phyloP scores from a whole-genome alignment of 2,888 invertebrate genomes.

The Macaria notata region DNA sequence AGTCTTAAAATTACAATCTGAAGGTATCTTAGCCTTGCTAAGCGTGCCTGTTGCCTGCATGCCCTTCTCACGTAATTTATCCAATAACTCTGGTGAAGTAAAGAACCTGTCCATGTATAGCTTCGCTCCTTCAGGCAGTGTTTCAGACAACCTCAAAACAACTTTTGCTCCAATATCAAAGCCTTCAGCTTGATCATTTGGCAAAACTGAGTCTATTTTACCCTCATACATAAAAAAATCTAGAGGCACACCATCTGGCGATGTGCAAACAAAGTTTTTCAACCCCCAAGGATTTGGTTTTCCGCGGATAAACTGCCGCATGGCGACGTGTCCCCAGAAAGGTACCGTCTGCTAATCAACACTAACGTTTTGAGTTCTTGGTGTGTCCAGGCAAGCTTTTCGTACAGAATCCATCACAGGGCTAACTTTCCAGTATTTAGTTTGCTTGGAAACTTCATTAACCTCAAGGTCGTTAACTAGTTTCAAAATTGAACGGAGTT shows the following conservation, averaged over 20 bases:
- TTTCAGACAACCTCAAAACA: neutral
- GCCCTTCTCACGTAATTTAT: neutral
- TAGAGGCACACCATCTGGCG: neutral
- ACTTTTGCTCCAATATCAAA: neutral
- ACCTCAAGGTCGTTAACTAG: neutral
- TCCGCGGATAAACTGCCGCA: neutral
- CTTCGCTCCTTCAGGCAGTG: neutral
- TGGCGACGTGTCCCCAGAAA: neutral
- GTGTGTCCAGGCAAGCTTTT: neutral
- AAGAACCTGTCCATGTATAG: neutral
- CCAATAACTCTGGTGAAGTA: neutral
- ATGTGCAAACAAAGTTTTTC: neutral
- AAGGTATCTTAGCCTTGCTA: neutral
- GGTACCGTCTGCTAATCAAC: neutral
- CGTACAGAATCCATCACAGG: neutral
- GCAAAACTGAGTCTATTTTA: neutral
- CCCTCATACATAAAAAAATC: conserved; percentile 1
- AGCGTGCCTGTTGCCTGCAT: neutral
- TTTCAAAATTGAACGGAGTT: neutral
- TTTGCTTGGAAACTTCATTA: neutral
- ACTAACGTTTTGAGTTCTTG: neutral
- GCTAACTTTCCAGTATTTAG: neutral
- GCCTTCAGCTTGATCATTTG: neutral
- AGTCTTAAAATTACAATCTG: neutral
- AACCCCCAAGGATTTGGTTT: neutral